Base-by-base conservation (phyloP, 1,140 invertebrate species). In the Paraescarpia echinospica region DNA sequence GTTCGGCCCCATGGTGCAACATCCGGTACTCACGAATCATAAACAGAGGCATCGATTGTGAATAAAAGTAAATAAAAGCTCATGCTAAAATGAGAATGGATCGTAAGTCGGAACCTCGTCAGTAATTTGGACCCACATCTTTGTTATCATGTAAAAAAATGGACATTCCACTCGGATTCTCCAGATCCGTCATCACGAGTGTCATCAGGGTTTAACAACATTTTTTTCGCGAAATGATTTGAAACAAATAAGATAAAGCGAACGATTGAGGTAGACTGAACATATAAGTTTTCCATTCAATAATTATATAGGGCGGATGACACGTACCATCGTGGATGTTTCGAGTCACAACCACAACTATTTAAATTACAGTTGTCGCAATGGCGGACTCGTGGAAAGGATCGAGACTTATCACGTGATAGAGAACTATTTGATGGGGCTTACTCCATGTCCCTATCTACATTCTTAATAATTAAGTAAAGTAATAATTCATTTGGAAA, bases 301-400 rank as follows among this genome's bases (percentile, higher is more conserved):
- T 93, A 89, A 51, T 33, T 35, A 18, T 34, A 59, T 90, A 34
- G 1, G 59, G n/a, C 92, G 33, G 93, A 94, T 94, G 94, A 77
- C 41, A 94, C 95, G 59, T 94, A 95, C 95, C 95, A 95, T 95
- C 93, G 95, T 95, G 94, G 94, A 95, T 95, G 93, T 93, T 94
- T 93, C 94, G 90, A 94, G 93, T 94, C 94, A 92, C 93, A 93
- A 92, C 94, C 92, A 91, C 92, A 92, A 92, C 41, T 93, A 92
- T 48, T 59, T 59, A 91, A 91, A 93, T 90, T 93, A 34, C 34
- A 91, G 91, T 94, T 93, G 91, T 93, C 94, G 93, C 31, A 94
- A 94, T 93, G 92, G 91, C 91, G 94, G 94, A 95, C 94, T 91
- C 94, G 89, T 93, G 91, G 94, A 94, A 94, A 94, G 94, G 93